Percentiles rank a stretch among this genome's conserved stretches.
Evolutionary conservation across 2,888 invertebrate species (phyloP).

Genomic region (Omphaloscelis lunosa): DNA sequence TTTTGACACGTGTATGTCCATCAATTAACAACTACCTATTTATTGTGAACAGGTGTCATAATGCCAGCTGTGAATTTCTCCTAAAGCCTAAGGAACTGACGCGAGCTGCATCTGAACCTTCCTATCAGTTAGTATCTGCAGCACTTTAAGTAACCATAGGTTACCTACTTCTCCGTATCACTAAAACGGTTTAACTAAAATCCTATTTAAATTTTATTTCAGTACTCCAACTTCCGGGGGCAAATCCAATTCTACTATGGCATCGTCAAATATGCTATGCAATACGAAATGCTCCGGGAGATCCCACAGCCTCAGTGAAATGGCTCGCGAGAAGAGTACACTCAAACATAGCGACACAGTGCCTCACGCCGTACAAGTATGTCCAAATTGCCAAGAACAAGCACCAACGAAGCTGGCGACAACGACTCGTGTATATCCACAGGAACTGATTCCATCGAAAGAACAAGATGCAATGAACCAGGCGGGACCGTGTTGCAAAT

Average conservation of each 20-base stretch:
- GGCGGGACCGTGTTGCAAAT: not conserved
- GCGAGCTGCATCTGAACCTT: conserved; percentile 76
- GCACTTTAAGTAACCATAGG: not conserved
- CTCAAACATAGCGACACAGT: conserved; percentile 48
- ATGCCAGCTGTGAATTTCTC: conserved; percentile 78
- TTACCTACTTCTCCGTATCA: not conserved
- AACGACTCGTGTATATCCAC: not conserved
- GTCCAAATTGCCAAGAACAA: conserved; percentile 3
- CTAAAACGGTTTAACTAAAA: not conserved
- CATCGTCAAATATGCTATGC: conserved; percentile 51
- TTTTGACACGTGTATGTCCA: not conserved
- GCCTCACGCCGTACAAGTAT: conserved; percentile 25
- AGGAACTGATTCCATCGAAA: not conserved
- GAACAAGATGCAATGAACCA: not conserved
- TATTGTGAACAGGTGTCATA: conserved; percentile 62
- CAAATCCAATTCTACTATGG: conserved; percentile 58
- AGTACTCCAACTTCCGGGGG: conserved; percentile 46
- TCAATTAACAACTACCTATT: conserved; percentile 32
- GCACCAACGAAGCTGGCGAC: not conserved
- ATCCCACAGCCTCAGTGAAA: conserved; percentile 69
- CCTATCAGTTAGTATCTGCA: conserved; percentile 71
- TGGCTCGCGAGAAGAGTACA: conserved; percentile 54
- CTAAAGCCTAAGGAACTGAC: conserved; percentile 78
- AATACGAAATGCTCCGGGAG: conserved; percentile 52
- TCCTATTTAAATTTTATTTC: not conserved